These are phyloP conservation scores for Hypselothyrea guttata DNA, from an alignment of 2,888 invertebrate genomes.

Conservation along the genomic window DNA sequence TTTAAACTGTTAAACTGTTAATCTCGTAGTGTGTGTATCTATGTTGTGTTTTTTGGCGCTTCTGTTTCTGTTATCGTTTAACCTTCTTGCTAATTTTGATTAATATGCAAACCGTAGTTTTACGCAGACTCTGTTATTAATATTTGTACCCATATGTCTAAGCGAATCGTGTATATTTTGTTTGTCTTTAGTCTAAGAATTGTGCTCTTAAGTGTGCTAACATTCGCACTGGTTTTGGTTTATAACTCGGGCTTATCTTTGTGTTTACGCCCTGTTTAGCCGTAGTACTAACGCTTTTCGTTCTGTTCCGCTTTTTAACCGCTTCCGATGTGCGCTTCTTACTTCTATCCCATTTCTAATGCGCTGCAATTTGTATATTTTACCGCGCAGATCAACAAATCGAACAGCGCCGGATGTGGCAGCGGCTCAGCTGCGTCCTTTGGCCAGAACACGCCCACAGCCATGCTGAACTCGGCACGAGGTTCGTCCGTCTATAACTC, in stretches of 20 bases:
- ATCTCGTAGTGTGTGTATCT: conserved; percentile 9
- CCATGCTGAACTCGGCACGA: conserved; percentile 68
- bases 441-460: conserved; percentile 77
- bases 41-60: background rate
- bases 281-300: conserved; percentile 60
- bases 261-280: conserved; percentile 20
- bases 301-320: conserved; percentile 32
- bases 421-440: conserved; percentile 54
- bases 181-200: background rate
- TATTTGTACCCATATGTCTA: too few relatives aligned
- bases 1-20: too few relatives aligned
- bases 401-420: conserved; percentile 45
- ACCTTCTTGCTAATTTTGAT: background rate
- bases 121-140: background rate
- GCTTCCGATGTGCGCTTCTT: too few relatives aligned
- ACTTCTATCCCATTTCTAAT: too few relatives aligned
- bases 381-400: conserved; percentile 49
- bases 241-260: conserved; percentile 11
- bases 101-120: background rate
- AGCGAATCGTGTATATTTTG: too few relatives aligned
- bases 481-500: conserved; percentile 81
- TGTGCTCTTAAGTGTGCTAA: background rate
- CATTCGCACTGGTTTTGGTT: conserved; percentile 44
- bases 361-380: conserved; percentile 15
- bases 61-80: background rate